Percentiles rank a stretch among this genome's conserved stretches.
Evolutionary conservation across 2,888 invertebrate genomes (phyloP).

Genomic region (Melinopterus prodromus): DNA sequence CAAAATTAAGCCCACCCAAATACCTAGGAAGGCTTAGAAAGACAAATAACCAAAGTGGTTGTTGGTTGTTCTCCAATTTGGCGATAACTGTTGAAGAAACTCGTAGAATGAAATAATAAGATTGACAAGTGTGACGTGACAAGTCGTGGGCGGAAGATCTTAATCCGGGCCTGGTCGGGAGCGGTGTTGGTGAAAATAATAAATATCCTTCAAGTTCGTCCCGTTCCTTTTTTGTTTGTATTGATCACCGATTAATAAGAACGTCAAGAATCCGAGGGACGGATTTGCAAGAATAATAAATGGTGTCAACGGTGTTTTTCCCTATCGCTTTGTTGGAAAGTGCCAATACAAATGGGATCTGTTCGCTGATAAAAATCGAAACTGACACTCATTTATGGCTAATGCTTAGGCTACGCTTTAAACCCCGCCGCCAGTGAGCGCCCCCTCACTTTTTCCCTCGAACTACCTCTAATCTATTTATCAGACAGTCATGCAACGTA

Average conservation of each 20-base stretch:
- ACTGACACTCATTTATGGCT: slow-evolving; percentile 50
- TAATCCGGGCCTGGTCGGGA: not conserved
- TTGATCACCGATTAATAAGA: slow-evolving; percentile 43
- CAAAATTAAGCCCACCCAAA: too few species aligned
- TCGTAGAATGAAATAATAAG: not conserved
- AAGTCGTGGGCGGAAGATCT: not conserved
- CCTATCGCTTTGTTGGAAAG: slow-evolving; percentile 47
- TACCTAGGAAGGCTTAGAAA: too few species aligned
- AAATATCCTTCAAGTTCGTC: not conserved
- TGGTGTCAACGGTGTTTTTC: slow-evolving; percentile 48
- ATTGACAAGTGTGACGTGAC: not conserved
- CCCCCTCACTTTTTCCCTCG: not conserved
- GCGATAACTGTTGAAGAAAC: not conserved
- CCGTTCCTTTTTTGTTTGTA: slow-evolving; percentile 22
- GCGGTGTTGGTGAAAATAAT: not conserved
- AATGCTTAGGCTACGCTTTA: slow-evolving; percentile 47
- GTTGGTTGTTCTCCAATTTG: not conserved
- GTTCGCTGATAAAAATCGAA: slow-evolving; percentile 50
- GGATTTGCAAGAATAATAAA: slow-evolving; percentile 49
- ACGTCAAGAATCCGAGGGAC: slow-evolving; percentile 43
- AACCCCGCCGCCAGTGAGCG: slow-evolving; percentile 40
- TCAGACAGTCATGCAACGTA: slow-evolving; percentile 41
- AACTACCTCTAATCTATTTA: slow-evolving; percentile 46
- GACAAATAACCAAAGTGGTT: too few species aligned
- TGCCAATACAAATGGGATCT: slow-evolving; percentile 48